Evolutionary conservation across 1,140 invertebrate species (phyloP).

Genomic region (Samia ricini): DNA sequence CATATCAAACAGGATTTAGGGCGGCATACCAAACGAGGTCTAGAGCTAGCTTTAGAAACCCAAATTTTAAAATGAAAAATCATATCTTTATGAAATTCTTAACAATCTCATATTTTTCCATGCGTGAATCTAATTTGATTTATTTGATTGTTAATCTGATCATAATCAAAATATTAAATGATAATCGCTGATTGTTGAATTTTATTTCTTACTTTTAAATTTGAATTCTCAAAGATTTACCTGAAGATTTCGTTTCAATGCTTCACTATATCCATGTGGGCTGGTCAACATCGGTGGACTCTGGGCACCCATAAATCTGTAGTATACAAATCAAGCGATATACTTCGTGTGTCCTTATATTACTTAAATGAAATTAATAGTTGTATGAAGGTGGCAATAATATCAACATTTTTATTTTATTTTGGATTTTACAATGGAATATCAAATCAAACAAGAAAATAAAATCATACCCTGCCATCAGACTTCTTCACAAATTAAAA

Average conservation of each 20-base stretch:
- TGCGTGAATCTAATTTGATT: no score
- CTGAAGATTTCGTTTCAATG: constrained; percentile 74
- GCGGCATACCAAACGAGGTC: no score
- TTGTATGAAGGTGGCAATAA: neutral
- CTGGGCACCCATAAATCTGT: constrained; percentile 75
- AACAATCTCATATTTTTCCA: no score
- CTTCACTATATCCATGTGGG: constrained; percentile 74
- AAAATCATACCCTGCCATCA: constrained; percentile 69
- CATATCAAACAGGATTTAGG: no score
- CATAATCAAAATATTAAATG: no score
- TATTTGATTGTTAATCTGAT: no score
- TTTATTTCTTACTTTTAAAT: no score
- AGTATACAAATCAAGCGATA: constrained; percentile 10
- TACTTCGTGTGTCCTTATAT: neutral
- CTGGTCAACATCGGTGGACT: constrained; percentile 76
- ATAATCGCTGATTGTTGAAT: no score
- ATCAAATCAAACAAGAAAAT: constrained; percentile 35
- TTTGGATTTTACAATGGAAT: neutral
- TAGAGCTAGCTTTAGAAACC: no score
- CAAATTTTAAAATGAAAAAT: no score
- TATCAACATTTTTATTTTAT: neutral
- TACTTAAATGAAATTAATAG: neutral
- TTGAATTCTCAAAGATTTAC: constrained; percentile 31
- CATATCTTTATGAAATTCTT: no score
- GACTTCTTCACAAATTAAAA: constrained; percentile 45